Percentiles rank a stretch among this genome's conserved stretches.
These are phyloP conservation scores for Periplaneta americana DNA, from an alignment of 1,140 invertebrate species.

Conservation along the genomic window DNA sequence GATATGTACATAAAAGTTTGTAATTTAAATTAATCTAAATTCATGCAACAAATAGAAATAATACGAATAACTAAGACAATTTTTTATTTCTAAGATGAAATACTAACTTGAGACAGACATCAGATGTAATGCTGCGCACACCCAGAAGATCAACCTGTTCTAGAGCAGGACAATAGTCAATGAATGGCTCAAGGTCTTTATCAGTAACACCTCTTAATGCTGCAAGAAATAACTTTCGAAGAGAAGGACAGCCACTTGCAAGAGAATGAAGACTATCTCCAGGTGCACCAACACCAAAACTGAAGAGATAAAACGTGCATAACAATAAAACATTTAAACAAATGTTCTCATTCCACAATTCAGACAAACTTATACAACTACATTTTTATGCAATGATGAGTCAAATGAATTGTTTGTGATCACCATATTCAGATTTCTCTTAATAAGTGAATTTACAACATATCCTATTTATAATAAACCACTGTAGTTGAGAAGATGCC, in stretches of 20 bases:
- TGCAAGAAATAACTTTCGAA: constrained; percentile 72
- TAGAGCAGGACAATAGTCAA: constrained; percentile 54
- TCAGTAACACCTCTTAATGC: constrained; percentile 73
- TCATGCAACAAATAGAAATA: background rate
- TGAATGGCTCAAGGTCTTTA: constrained; percentile 62
- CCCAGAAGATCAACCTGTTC: constrained; percentile 81
- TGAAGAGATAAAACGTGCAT: too few species aligned
- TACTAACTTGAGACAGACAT: constrained; percentile 51
- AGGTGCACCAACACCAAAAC: constrained; percentile 42
- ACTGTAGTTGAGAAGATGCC: too few species aligned
- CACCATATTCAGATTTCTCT: too few species aligned
- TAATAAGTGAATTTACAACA: too few species aligned
- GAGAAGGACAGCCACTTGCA: constrained; percentile 48
- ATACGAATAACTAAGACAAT: background rate
- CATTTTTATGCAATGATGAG: too few species aligned
- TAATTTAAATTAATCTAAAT: too few species aligned
- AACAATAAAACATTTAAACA: too few species aligned
- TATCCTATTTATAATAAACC: too few species aligned
- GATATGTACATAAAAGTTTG: too few species aligned
- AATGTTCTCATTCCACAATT: too few species aligned
- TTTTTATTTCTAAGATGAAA: background rate
- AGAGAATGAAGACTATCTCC: constrained; percentile 43
- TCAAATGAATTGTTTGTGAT: too few species aligned
- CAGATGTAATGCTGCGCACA: constrained; percentile 62
- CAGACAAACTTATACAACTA: too few species aligned